Percentiles rank a stretch among this genome's conserved stretches.
These are phyloP conservation scores for Steatocranus sp. DNA, from an alignment of 2,797 vertebrate species.

Conservation along the genomic window DNA sequence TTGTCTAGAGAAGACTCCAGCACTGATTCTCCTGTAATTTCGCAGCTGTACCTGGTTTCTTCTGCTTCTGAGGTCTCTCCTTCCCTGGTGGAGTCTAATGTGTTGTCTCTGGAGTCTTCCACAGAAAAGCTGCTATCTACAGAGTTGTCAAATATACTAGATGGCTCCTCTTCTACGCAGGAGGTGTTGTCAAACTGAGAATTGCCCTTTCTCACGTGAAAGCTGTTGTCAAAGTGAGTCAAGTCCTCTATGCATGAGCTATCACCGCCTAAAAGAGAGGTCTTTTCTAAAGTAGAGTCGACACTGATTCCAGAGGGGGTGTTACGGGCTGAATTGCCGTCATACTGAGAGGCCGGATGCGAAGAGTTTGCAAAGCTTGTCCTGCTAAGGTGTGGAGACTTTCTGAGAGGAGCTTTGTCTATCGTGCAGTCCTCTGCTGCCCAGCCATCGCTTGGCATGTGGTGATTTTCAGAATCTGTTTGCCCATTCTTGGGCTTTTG, in stretches of 20 bases:
- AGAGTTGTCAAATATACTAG: constrained; percentile 38
- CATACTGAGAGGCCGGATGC: constrained; percentile 7
- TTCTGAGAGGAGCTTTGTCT: constrained; percentile 18
- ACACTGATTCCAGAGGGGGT: constrained; percentile 15
- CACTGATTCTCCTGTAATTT: constrained; percentile 43
- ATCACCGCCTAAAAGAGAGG: constrained; percentile 11
- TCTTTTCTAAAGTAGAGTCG: constrained; percentile 44
- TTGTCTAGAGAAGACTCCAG: constrained; percentile 53
- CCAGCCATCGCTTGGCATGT: constrained; percentile 8
- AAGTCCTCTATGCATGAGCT: constrained; percentile 36
- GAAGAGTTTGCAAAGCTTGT: constrained; percentile 47
- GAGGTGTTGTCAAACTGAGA: constrained; percentile 43
- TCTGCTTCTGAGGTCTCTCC: constrained; percentile 41
- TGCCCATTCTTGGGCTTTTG: constrained; percentile 24
- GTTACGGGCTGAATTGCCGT: constrained; percentile 21
- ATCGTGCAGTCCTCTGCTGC: constrained; percentile 13
- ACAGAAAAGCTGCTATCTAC: constrained; percentile 30
- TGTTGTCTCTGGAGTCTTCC: constrained; percentile 49
- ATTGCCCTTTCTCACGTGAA: constrained; percentile 7
- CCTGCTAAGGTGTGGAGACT: constrained; percentile 38
- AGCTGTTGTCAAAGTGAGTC: constrained; percentile 36
- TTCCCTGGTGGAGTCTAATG: constrained; percentile 40
- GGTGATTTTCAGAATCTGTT: constrained; percentile 16
- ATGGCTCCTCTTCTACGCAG: constrained; percentile 35
- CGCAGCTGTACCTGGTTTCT: constrained; percentile 43